These are phyloP conservation scores for Sebastes steindachneri DNA, from an alignment of 2,797 vertebrate genomes.

Conservation along the genomic window DNA sequence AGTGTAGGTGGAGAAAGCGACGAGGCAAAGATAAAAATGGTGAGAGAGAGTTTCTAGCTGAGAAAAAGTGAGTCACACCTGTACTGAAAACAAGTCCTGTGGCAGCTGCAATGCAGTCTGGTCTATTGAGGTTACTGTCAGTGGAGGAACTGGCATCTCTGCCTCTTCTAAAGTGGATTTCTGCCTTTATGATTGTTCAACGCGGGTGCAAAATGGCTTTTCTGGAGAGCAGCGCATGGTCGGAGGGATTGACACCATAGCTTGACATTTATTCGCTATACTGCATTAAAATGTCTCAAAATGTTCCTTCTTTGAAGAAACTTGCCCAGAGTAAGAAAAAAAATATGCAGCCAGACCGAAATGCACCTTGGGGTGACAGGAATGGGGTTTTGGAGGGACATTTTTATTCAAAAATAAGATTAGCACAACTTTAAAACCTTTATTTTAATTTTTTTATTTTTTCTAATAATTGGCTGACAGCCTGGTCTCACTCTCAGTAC, in stretches of 20 bases:
- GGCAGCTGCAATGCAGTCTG: conserved; percentile 17
- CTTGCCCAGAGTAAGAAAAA: background rate
- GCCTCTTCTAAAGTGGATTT: conserved; percentile 17
- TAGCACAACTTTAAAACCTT: background rate
- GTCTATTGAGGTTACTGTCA: conserved; percentile 31
- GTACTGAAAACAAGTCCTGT: conserved; percentile 20
- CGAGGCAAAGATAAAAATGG: conserved; percentile 17
- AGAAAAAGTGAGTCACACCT: conserved; percentile 35
- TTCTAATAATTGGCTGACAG: background rate
- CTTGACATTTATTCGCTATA: conserved; percentile 32
- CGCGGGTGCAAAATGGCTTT: conserved; percentile 31
- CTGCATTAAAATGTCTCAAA: conserved; percentile 21
- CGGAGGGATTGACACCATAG: conserved; percentile 31
- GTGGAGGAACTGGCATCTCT: conserved; percentile 7
- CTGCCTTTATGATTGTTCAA: conserved; percentile 19
- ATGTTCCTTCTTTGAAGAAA: conserved; percentile 23
- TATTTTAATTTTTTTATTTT: no score
- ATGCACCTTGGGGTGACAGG: background rate
- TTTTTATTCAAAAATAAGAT: background rate
- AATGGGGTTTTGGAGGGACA: background rate
- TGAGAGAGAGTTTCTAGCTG: conserved; percentile 9
- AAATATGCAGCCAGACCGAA: background rate
- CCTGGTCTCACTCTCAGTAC: no score
- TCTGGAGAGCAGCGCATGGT: conserved; percentile 8
- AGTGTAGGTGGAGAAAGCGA: conserved; percentile 14